phyloP scores from a whole-genome alignment of 2,113 vertebrate genomes.

The Mormyrus lacerda region DNA sequence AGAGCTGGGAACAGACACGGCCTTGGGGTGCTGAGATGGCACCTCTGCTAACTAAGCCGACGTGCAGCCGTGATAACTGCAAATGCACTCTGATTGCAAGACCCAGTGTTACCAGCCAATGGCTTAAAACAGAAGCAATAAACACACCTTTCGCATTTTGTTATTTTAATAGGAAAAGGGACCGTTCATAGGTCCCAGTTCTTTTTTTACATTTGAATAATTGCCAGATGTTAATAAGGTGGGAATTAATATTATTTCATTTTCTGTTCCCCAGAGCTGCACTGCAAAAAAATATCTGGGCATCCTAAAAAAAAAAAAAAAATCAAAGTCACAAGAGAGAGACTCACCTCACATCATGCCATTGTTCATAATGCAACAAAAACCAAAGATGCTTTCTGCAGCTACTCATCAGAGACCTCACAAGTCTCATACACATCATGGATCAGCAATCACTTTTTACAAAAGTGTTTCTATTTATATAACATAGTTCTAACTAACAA shows the following conservation, averaged over 20 bases:
- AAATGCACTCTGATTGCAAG: neutral
- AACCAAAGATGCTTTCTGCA: neutral
- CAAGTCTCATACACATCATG: neutral
- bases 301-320: neutral
- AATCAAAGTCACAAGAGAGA: neutral
- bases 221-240: neutral
- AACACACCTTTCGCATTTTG: neutral
- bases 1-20: neutral
- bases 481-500: slow-evolving; percentile 1
- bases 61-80: neutral
- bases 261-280: neutral
- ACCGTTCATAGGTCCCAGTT: neutral
- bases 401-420: neutral
- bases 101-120: neutral
- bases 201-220: neutral
- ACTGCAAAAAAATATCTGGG: neutral
- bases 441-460: neutral
- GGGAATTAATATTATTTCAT: neutral
- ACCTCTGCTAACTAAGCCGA: neutral
- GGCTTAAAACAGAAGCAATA: neutral
- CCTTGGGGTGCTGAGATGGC: neutral
- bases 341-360: neutral
- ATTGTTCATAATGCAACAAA: neutral
- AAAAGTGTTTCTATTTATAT: neutral
- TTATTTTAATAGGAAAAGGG: neutral